Conservation (phyloP, 2,888 invertebrate genomes). For the Altica lythri region DNA sequence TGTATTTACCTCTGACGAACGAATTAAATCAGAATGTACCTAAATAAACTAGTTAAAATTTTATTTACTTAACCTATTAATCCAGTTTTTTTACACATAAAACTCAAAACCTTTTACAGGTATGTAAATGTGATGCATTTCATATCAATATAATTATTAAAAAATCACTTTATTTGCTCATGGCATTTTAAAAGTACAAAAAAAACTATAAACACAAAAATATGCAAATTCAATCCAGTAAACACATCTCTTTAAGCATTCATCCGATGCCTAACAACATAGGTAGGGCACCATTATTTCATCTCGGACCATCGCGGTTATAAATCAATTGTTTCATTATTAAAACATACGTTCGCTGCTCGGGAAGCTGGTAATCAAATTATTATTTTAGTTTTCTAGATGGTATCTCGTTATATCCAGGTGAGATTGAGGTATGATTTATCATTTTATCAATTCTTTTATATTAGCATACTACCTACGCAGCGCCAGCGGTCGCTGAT, state of each 20-base stretch:
- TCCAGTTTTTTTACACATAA: too few relatives aligned
- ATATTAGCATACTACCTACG: constrained; percentile 26
- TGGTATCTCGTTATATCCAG: constrained; percentile 25
- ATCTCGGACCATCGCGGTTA: constrained; percentile 25
- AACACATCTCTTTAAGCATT: constrained; percentile 25
- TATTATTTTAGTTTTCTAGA: constrained; percentile 30
- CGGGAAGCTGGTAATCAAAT: constrained; percentile 32
- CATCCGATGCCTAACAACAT: constrained; percentile 16
- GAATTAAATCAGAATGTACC: too few relatives aligned
- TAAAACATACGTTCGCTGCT: constrained; percentile 24
- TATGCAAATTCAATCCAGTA: constrained; percentile 30
- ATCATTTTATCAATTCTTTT: constrained; percentile 27
- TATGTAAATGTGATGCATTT: not conserved
- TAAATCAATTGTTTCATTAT: constrained; percentile 34
- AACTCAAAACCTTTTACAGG: too few relatives aligned
- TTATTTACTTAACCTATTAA: too few relatives aligned
- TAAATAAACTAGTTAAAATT: too few relatives aligned
- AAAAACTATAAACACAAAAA: constrained; percentile 18
- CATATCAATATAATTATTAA: not conserved
- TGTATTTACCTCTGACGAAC: too few relatives aligned
- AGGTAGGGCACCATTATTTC: constrained; percentile 29
- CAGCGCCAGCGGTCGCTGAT: constrained; percentile 5
- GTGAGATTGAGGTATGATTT: constrained; percentile 30
- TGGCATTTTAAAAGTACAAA: constrained; percentile 2
- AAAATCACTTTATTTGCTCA: constrained; percentile 12